Conservation (phyloP, 2,113 vertebrate genomes). For the Tenrec ecaudatus region DNA sequence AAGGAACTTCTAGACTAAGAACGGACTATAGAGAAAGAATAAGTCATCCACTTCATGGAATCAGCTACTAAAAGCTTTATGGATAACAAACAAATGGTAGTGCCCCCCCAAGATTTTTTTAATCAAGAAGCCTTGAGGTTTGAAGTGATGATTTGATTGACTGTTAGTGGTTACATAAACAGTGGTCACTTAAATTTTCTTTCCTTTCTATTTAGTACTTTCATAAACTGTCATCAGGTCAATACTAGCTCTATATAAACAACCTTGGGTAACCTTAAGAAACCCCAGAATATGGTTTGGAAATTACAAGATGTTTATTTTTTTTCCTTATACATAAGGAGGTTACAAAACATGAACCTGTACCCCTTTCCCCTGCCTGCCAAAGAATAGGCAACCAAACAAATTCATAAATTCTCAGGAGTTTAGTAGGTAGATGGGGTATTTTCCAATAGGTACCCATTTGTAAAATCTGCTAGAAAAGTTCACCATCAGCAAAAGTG, state of each 20-base stretch:
- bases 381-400: no score
- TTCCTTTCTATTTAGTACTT: background rate
- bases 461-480: no score
- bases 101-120: background rate
- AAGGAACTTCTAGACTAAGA: no score
- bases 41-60: no score
- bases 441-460: no score
- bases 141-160: background rate
- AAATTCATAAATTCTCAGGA: no score
- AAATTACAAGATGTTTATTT: background rate
- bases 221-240: background rate
- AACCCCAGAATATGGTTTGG: background rate
- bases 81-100: background rate
- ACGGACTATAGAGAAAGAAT: no score
- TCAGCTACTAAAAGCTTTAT: no score
- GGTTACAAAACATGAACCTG: background rate
- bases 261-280: background rate
- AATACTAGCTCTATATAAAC: background rate
- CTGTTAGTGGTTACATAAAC: background rate
- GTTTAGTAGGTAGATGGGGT: no score
- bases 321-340: background rate
- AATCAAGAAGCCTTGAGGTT: background rate
- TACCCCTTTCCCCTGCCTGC: background rate
- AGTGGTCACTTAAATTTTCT: background rate
- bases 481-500: no score